phyloP scores from a whole-genome alignment of 1,140 invertebrate species.

The Drosophila lacertosa region DNA sequence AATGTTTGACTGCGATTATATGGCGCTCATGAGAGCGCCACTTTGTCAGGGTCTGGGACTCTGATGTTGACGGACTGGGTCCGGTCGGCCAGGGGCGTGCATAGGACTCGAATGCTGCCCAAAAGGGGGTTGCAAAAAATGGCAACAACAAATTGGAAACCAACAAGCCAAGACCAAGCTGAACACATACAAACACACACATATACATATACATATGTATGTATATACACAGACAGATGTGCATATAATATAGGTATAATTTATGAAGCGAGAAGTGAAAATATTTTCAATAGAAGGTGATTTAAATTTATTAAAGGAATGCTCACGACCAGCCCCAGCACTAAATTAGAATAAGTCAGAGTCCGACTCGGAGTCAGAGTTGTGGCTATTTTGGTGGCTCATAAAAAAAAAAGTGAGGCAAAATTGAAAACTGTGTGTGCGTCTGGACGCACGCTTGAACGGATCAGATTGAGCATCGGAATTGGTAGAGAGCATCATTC shows the following conservation, averaged over 20 bases:
- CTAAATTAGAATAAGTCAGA: slow-evolving; percentile 77
- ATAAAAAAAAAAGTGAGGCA: slow-evolving; percentile 74
- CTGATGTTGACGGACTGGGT: slow-evolving; percentile 11
- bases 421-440: slow-evolving; percentile 70
- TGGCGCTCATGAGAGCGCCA: slow-evolving; percentile 78
- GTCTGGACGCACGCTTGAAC: slow-evolving; percentile 44
- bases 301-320: slow-evolving; percentile 83
- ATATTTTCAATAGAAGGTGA: slow-evolving; percentile 83
- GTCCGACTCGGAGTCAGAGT: background rate
- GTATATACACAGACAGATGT: slow-evolving; percentile 1
- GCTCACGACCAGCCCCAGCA: slow-evolving; percentile 72
- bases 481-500: slow-evolving; percentile 16
- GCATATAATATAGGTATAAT: slow-evolving; percentile 55
- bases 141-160: slow-evolving; percentile 13
- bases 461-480: slow-evolving; percentile 34
- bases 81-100: slow-evolving; percentile 16
- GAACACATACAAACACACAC: background rate
- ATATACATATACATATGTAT: background rate
- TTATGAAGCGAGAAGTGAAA: slow-evolving; percentile 77
- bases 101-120: slow-evolving; percentile 3
- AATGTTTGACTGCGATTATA: slow-evolving; percentile 81
- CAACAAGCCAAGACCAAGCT: slow-evolving; percentile 13
- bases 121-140: slow-evolving; percentile 3
- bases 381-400: slow-evolving; percentile 20
- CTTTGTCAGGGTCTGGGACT: slow-evolving; percentile 51